Evolutionary conservation across 2,888 invertebrate species (phyloP).

Genomic region (Chrysolina haemoptera): DNA sequence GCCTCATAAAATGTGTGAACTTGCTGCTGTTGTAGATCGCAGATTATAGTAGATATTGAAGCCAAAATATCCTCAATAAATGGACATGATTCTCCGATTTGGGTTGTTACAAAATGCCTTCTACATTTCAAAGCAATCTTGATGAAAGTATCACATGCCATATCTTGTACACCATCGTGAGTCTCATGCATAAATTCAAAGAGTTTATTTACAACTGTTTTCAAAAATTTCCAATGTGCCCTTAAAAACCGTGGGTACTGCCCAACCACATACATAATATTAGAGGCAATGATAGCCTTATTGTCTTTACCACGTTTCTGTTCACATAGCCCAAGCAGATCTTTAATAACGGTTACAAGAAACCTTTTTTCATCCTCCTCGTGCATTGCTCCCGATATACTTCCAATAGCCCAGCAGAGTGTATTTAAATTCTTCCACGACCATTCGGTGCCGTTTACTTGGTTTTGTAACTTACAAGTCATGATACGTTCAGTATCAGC

Average conservation of each 20-base stretch:
- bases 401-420: conserved; percentile 99
- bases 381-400: conserved; percentile 91
- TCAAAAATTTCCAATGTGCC: conserved; percentile 99
- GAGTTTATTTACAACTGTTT: conserved; percentile 99
- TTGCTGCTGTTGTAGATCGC: conserved; percentile 98
- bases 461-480: conserved; percentile 98
- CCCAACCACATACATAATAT: conserved; percentile 99
- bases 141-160: conserved; percentile 99
- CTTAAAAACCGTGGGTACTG: conserved; percentile 98
- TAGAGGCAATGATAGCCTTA: conserved; percentile 99
- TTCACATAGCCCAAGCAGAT: conserved; percentile 96
- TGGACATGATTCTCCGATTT: conserved; percentile 96
- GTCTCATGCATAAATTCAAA: conserved; percentile 99
- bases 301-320: conserved; percentile 99
- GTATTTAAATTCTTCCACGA: conserved; percentile 99
- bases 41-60: conserved; percentile 97
- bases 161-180: conserved; percentile 99
- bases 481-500: conserved; percentile 98
- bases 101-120: conserved; percentile 96
- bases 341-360: conserved; percentile 98
- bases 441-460: conserved; percentile 98
- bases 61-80: conserved; percentile 99
- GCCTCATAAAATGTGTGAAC: conserved; percentile 99
- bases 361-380: conserved; percentile 99
- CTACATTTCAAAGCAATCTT: conserved; percentile 99